Evolutionary conservation across 2,797 vertebrate genomes (phyloP).

Genomic region (Atherinosoma microstoma): DNA sequence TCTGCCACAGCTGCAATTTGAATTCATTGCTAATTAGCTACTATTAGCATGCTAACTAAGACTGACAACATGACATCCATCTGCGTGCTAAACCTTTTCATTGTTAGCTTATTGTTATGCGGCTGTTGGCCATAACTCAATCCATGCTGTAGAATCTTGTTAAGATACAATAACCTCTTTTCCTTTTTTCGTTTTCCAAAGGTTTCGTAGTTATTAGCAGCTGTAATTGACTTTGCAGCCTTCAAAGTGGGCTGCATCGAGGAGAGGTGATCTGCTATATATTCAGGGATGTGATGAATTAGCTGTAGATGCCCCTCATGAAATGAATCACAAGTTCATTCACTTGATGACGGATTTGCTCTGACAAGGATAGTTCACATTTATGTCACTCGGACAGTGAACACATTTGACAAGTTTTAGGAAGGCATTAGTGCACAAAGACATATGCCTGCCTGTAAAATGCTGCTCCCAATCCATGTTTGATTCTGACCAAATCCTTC

Average conservation of each 20-base stretch:
- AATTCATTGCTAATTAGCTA: neutral
- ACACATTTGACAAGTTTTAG: neutral
- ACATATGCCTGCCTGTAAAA: neutral
- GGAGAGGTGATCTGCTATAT: conserved; percentile 17
- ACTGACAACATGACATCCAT: neutral
- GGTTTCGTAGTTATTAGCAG: neutral
- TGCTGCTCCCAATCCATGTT: neutral
- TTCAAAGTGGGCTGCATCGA: conserved; percentile 23
- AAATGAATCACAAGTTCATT: conserved; percentile 29
- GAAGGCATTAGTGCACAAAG: neutral
- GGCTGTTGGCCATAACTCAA: neutral
- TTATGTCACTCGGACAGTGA: neutral
- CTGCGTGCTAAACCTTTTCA: neutral
- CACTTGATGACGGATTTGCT: conserved; percentile 22
- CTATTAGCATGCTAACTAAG: neutral
- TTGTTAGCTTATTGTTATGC: too few relatives aligned
- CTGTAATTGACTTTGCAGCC: conserved; percentile 21
- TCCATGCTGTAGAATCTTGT: neutral
- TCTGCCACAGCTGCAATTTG: neutral
- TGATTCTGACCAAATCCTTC: neutral
- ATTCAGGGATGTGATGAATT: conserved; percentile 23
- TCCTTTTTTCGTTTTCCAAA: neutral
- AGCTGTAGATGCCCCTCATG: conserved; percentile 2
- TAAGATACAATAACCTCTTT: neutral
- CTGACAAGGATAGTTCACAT: conserved; percentile 26